Evolutionary conservation across 92 coral and sea anemone species (phyloP).

Genomic region (Montipora capitata): DNA sequence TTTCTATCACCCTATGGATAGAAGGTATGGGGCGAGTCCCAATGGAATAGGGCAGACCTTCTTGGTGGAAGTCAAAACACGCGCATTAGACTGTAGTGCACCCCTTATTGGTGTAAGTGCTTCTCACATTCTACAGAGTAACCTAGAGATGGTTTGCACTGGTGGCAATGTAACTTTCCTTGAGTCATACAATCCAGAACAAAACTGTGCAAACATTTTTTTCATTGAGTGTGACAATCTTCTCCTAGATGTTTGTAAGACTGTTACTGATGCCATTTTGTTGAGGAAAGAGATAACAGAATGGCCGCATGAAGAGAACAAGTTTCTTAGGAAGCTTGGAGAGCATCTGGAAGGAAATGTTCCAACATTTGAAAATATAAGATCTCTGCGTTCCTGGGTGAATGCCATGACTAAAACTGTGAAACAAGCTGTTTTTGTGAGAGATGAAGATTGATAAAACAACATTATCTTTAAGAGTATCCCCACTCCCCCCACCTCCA

Average conservation of each 20-base stretch:
- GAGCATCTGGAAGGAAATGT: slow-evolving; percentile 60
- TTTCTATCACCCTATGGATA: slow-evolving; percentile 46
- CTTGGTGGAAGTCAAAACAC: slow-evolving; percentile 49
- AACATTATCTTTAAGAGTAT: no score
- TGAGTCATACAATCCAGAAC: slow-evolving; percentile 61
- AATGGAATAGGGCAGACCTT: slow-evolving; percentile 46
- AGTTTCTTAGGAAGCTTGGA: slow-evolving; percentile 59
- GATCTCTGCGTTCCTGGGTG: slow-evolving; percentile 66
- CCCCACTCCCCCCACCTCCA: no score
- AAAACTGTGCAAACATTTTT: slow-evolving; percentile 30
- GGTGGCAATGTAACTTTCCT: slow-evolving; percentile 39
- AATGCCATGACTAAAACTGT: slow-evolving; percentile 49
- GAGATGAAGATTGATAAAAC: not conserved
- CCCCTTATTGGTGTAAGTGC: slow-evolving; percentile 27
- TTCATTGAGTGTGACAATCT: slow-evolving; percentile 48
- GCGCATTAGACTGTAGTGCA: not conserved
- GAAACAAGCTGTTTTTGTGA: slow-evolving; percentile 40
- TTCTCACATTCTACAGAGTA: slow-evolving; percentile 43
- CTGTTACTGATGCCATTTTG: no score
- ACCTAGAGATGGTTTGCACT: slow-evolving; percentile 50
- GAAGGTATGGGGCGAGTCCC: slow-evolving; percentile 56
- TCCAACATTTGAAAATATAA: slow-evolving; percentile 64
- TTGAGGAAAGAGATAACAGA: slow-evolving; percentile 14
- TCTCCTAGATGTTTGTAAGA: slow-evolving; percentile 43
- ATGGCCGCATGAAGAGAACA: slow-evolving; percentile 80